Base-by-base conservation (phyloP, 1,140 invertebrate genomes). In the Pogonognathellus flavescens region DNA sequence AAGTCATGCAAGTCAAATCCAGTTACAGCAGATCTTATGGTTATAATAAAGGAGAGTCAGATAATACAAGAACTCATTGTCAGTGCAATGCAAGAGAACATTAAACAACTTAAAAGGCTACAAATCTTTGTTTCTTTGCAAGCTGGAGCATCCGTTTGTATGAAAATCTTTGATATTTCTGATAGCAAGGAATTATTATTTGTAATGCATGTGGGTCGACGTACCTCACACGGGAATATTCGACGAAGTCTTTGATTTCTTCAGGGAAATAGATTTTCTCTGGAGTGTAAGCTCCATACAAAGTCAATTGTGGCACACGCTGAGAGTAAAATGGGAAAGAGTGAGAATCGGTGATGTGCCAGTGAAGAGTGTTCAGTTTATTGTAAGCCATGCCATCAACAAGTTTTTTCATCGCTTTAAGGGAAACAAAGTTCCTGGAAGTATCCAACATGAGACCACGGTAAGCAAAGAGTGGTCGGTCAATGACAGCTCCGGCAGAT, bases 321-420 rank as follows among this genome's bases (percentile, higher is more conserved):
- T 89, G 85, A 11, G 90, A 89, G 72, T 89, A 89, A 72, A 91
- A 89, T 20, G 90, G 90, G 89, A 91, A 91, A 59, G 89, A 90
- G 81, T 91, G 90, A 10, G 90, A 88, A 85, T 91, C 90, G 7
- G 90, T 90, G 57, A 91, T 89, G 85, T 91, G 90, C 90, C 90
- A 90, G 83, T 91, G 90, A 55, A 91, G 88, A 11, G 89, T 89
- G 84, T 91, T 91, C 2, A 91, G 87, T 83, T 91, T 91, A 82
- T 89, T 90, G 86, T 89, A 89, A 13, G 90, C 84, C 90, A 91
- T 90, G 14, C 88, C 90, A 82, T 90, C 90, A n/a, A 91, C 85
- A 14, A 90, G 89, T 52, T 88, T 87, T 72, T 89, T 89, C 62
- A 91, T 87, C 50, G 83, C 88, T 66, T 88, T 87, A 22, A 90